Evolutionary conservation across 2,113 vertebrate genomes (phyloP).

Genomic region (Poecilia latipinna): DNA sequence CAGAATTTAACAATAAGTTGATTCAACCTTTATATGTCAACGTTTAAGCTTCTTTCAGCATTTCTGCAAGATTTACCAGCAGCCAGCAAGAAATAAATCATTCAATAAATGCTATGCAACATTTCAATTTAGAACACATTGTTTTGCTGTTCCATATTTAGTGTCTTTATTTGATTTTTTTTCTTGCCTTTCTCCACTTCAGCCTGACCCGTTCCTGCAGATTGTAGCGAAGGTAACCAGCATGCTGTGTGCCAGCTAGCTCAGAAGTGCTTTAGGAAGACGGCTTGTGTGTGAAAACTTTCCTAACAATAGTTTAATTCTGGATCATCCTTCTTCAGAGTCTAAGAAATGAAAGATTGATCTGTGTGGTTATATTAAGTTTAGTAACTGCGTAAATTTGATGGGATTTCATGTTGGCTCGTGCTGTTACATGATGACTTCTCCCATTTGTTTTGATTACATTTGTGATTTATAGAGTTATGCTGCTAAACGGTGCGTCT

Average conservation of each 20-base stretch:
- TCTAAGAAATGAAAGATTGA: conserved; percentile 36
- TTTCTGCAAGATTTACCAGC: too few species aligned
- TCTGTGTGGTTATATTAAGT: conserved; percentile 53
- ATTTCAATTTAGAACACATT: too few species aligned
- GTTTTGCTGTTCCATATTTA: too few species aligned
- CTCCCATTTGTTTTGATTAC: conserved; percentile 74
- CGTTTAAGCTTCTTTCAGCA: too few species aligned
- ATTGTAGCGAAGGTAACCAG: conserved; percentile 65
- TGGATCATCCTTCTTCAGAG: background rate
- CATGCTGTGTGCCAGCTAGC: conserved; percentile 31
- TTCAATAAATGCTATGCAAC: too few species aligned
- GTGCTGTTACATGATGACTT: conserved; percentile 65
- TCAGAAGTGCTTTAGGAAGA: background rate
- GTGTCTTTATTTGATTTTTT: conserved; percentile 17
- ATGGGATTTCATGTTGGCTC: conserved; percentile 64
- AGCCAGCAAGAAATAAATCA: too few species aligned
- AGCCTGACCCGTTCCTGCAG: conserved; percentile 65
- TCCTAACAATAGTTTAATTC: conserved; percentile 4
- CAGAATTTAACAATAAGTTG: too few species aligned
- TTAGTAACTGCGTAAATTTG: conserved; percentile 66
- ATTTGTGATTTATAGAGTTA: conserved; percentile 64
- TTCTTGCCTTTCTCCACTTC: background rate
- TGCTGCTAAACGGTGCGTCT: conserved; percentile 58
- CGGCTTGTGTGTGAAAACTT: background rate
- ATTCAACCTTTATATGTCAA: too few species aligned